phyloP scores from a whole-genome alignment of 2,113 vertebrate genomes.

The Odobenus rosmarus region DNA sequence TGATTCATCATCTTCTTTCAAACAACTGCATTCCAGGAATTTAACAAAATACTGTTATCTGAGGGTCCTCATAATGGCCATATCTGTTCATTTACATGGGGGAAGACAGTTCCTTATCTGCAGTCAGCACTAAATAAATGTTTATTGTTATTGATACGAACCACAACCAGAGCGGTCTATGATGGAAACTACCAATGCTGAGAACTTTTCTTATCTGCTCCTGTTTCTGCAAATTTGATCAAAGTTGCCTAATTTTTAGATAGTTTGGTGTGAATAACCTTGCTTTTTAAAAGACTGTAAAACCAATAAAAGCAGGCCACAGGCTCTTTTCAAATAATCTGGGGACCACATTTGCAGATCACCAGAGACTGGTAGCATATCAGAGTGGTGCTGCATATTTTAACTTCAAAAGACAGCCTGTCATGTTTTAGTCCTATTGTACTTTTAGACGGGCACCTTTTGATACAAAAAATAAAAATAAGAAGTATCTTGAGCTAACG shows the following conservation, averaged over 20 bases:
- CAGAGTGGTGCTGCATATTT: not conserved
- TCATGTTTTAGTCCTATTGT: not conserved
- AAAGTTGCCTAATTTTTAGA: slow-evolving; percentile 32
- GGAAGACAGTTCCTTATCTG: slow-evolving; percentile 40
- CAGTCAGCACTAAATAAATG: slow-evolving; percentile 31
- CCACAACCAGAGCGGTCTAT: not conserved
- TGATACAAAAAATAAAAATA: not conserved
- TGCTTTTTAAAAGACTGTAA: slow-evolving; percentile 39
- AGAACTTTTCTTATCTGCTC: not conserved
- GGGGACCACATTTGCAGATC: not conserved
- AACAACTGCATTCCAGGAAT: slow-evolving; percentile 70
- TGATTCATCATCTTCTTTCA: slow-evolving; percentile 76
- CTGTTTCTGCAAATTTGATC: not conserved
- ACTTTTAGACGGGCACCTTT: not conserved
- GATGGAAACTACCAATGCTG: not conserved
- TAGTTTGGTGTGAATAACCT: slow-evolving; percentile 28
- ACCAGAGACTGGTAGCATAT: not conserved
- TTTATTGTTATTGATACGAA: slow-evolving; percentile 15
- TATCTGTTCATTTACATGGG: slow-evolving; percentile 60
- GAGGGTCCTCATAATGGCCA: slow-evolving; percentile 60
- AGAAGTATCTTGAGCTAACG: slow-evolving; percentile 28
- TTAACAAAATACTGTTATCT: slow-evolving; percentile 77
- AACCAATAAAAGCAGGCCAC: not conserved
- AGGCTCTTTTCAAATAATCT: slow-evolving; percentile 17
- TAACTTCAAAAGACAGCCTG: not conserved